Evolutionary conservation across 2,888 invertebrate genomes (phyloP).

Genomic region (Proisotoma minuta): DNA sequence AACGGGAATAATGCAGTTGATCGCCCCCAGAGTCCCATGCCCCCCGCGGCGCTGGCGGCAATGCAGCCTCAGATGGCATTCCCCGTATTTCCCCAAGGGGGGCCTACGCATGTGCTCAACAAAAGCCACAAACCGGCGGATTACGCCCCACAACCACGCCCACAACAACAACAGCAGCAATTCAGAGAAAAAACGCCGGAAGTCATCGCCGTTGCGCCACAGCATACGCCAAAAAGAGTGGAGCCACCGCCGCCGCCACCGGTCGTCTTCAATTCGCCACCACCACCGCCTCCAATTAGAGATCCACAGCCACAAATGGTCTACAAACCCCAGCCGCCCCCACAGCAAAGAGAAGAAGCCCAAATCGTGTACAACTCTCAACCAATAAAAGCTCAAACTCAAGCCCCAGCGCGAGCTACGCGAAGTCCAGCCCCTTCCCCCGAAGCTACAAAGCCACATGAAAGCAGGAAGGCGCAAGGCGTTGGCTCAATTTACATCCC

Average conservation of each 20-base stretch:
- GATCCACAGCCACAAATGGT: constrained; percentile 53
- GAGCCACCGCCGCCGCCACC: constrained; percentile 17
- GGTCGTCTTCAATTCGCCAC: no score
- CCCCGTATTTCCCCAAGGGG: constrained; percentile 58
- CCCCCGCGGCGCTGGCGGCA: constrained; percentile 61
- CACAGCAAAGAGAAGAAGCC: constrained; percentile 16
- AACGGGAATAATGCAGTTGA: constrained; percentile 10
- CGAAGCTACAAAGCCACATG: no score
- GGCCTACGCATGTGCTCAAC: constrained; percentile 33
- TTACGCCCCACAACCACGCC: no score
- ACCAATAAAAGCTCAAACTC: constrained; percentile 18
- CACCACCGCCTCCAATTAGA: constrained; percentile 52
- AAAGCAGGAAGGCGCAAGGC: constrained; percentile 42
- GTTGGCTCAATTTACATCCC: constrained; percentile 49
- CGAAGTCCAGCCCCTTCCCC: no score
- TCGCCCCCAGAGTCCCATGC: constrained; percentile 52
- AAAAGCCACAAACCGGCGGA: constrained; percentile 13
- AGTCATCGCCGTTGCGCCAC: constrained; percentile 46
- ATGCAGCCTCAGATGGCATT: constrained; percentile 63
- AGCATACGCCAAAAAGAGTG: constrained; percentile 13
- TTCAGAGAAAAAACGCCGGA: constrained; percentile 30
- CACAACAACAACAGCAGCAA: no score
- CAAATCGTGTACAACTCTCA: neutral
- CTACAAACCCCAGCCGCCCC: constrained; percentile 20
- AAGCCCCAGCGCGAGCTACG: no score